A percentile compares a stretch with the other conserved stretches of the same genome.
Conservation (phyloP, 1,140 invertebrate species). For the Eueides isabella region DNA sequence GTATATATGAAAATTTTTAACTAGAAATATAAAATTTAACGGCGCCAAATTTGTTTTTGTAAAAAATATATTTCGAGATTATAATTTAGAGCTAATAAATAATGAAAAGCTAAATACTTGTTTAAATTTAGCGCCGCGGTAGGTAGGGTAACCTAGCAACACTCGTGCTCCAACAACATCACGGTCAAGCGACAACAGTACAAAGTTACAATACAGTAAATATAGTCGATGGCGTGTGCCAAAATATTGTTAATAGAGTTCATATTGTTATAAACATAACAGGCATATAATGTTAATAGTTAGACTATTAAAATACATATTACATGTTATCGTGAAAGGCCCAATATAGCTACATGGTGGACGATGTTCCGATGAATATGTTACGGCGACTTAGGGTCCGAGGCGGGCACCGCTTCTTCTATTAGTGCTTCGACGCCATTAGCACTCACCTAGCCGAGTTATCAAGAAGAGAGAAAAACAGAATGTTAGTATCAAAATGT, state of each 20-base stretch:
- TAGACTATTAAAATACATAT: constrained; percentile 82
- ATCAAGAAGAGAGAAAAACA: constrained; percentile 83
- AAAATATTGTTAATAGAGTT: constrained; percentile 79
- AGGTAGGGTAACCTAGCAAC: constrained; percentile 71
- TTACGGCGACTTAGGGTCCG: constrained; percentile 67
- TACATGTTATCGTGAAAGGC: constrained; percentile 81
- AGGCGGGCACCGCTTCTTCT: constrained; percentile 62
- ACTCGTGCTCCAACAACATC: constrained; percentile 75
- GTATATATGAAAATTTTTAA: constrained; percentile 27
- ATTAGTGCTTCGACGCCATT: constrained; percentile 82
- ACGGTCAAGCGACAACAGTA: constrained; percentile 78
- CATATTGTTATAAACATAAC: constrained; percentile 82
- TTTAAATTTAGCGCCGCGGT: constrained; percentile 65
- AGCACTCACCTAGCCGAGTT: constrained; percentile 87
- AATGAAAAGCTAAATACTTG: constrained; percentile 45
- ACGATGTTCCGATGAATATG: constrained; percentile 77
- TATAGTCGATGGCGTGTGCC: constrained; percentile 82
- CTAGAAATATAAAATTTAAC: constrained; percentile 36
- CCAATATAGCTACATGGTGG: constrained; percentile 81
- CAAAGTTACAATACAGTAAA: constrained; percentile 77
- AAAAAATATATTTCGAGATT: constrained; percentile 44
- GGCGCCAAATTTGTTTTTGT: constrained; percentile 61
- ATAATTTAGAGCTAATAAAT: constrained; percentile 51
- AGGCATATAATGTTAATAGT: constrained; percentile 82
- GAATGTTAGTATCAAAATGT: constrained; percentile 83